Conservation (phyloP, 2,888 invertebrate genomes). For the Cephus spinipes region DNA sequence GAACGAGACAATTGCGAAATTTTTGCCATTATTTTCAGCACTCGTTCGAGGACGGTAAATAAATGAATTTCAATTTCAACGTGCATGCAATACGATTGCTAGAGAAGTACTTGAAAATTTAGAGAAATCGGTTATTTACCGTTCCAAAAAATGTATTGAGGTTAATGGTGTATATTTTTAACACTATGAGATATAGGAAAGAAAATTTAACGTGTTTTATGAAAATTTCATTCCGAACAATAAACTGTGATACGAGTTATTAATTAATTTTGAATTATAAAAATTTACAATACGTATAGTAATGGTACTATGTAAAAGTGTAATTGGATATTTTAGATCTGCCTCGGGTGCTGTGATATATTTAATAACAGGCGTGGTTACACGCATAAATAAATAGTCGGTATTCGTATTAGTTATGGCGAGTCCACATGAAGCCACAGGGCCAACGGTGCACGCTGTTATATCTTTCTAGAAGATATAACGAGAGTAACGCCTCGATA, state of each 20-base stretch:
- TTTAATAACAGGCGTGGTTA: neutral
- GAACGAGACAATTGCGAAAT: too few relatives aligned
- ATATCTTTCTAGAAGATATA: neutral
- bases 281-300: neutral
- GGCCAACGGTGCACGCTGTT: neutral
- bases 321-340: neutral
- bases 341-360: neutral
- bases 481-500: conserved; percentile 36
- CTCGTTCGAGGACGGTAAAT: too few relatives aligned
- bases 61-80: too few relatives aligned
- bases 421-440: neutral
- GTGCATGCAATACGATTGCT: too few relatives aligned
- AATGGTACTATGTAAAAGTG: neutral
- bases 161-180: too few relatives aligned
- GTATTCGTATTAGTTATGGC: neutral
- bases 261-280: neutral
- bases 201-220: neutral
- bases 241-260: neutral
- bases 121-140: too few relatives aligned
- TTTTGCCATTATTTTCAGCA: too few relatives aligned
- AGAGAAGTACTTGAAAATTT: too few relatives aligned
- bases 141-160: too few relatives aligned
- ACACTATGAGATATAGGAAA: neutral
- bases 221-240: neutral
- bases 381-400: neutral